Conservation (phyloP, 2,888 invertebrate species). For the Laothoe populi region DNA sequence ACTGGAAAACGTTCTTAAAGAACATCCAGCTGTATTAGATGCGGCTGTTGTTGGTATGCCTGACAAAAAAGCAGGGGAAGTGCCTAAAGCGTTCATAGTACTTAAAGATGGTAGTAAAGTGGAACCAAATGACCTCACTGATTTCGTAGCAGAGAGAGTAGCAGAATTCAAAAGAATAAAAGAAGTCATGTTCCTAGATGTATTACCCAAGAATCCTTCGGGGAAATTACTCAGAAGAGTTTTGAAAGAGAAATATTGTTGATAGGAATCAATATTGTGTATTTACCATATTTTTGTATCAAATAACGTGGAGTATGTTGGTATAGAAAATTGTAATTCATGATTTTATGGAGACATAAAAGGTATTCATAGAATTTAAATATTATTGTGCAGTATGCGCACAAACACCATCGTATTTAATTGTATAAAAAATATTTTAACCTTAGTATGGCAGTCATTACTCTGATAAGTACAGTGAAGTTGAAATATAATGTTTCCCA, state of each 20-base stretch:
- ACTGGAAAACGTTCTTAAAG: conserved; percentile 89
- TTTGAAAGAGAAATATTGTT: conserved; percentile 67
- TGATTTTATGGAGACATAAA: too few species aligned
- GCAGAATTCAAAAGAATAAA: conserved; percentile 89
- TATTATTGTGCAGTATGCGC: too few species aligned
- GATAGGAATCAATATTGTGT: background rate
- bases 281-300: background rate
- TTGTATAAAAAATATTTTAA: too few species aligned
- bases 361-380: too few species aligned
- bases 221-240: conserved; percentile 90
- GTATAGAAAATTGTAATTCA: too few species aligned
- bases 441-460: too few species aligned
- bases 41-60: conserved; percentile 92
- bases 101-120: conserved; percentile 71
- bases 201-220: conserved; percentile 89
- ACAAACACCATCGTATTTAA: too few species aligned
- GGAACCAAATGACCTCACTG: conserved; percentile 82
- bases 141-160: conserved; percentile 87
- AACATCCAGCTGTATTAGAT: conserved; percentile 89
- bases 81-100: conserved; percentile 90
- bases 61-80: conserved; percentile 87
- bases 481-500: too few species aligned
- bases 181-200: conserved; percentile 86
- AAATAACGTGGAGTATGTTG: background rate
- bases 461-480: too few species aligned